phyloP scores from a whole-genome alignment of 2,797 vertebrate species.

The Enoplosus armatus region DNA sequence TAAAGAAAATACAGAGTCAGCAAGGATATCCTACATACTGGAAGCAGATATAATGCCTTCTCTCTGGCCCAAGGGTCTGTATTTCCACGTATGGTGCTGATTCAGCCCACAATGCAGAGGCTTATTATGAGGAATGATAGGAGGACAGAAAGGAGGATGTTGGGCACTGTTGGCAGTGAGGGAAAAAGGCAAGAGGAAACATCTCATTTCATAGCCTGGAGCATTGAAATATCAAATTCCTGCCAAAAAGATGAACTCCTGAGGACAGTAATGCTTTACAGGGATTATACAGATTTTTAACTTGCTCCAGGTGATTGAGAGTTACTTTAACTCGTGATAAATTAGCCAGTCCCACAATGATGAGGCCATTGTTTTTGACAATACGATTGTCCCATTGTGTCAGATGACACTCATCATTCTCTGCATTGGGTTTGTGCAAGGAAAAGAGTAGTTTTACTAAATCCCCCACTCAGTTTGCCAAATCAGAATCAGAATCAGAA shows the following conservation, averaged over 20 bases:
- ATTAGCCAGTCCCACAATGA: neutral
- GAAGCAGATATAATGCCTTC: conserved; percentile 25
- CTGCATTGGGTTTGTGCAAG: neutral
- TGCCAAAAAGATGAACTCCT: neutral
- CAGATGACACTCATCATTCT: too few species aligned
- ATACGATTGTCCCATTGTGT: neutral
- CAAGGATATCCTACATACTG: conserved; percentile 19
- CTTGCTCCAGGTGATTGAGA: neutral
- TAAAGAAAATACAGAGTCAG: conserved; percentile 36
- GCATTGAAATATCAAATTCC: conserved; percentile 7
- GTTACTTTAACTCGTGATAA: neutral
- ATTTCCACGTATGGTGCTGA: conserved; percentile 52
- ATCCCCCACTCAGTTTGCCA: neutral
- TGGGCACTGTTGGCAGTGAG: neutral
- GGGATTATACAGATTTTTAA: neutral
- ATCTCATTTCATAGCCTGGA: conserved; percentile 7
- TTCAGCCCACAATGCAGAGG: conserved; percentile 46
- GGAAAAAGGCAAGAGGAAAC: neutral
- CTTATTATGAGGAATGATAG: conserved; percentile 9
- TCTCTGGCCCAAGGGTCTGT: conserved; percentile 38
- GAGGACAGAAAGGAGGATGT: conserved; percentile 5
- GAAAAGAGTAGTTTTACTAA: neutral
- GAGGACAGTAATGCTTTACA: neutral
- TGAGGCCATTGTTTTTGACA: neutral
- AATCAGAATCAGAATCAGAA: too few species aligned